Evolutionary conservation across 2,113 vertebrate genomes (phyloP).

Genomic region (Camarhynchus parvulus): DNA sequence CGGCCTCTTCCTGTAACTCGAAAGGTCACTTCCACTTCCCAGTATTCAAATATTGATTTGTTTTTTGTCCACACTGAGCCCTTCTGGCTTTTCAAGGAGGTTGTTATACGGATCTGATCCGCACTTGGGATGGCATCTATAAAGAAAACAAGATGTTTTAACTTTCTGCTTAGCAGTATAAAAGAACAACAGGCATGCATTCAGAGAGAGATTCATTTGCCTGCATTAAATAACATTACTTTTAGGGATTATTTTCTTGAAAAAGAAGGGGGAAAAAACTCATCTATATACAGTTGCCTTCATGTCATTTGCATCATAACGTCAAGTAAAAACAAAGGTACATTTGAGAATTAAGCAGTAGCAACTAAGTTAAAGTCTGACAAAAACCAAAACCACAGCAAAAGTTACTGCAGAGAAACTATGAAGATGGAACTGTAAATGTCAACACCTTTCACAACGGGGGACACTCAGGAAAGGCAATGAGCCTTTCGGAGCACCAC

Average conservation of each 20-base stretch:
- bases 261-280: neutral
- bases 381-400: neutral
- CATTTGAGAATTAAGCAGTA: neutral
- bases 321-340: neutral
- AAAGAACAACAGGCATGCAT: neutral
- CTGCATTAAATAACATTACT: neutral
- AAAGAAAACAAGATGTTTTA: neutral
- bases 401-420: neutral
- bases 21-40: conserved; percentile 95
- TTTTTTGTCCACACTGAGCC: conserved; percentile 93
- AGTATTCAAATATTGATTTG: conserved; percentile 84
- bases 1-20: conserved; percentile 92
- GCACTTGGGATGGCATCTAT: conserved; percentile 94
- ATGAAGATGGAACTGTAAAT: fast-evolving
- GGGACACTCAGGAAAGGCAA: fast-evolving
- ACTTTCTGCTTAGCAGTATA: neutral
- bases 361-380: neutral
- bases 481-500: neutral
- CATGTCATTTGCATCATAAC: neutral
- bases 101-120: conserved; percentile 94
- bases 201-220: neutral
- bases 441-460: neutral
- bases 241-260: neutral
- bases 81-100: conserved; percentile 92
- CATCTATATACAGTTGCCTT: neutral